Conservation (phyloP, 2,888 invertebrate species). For the Platycheirus rosarum region DNA sequence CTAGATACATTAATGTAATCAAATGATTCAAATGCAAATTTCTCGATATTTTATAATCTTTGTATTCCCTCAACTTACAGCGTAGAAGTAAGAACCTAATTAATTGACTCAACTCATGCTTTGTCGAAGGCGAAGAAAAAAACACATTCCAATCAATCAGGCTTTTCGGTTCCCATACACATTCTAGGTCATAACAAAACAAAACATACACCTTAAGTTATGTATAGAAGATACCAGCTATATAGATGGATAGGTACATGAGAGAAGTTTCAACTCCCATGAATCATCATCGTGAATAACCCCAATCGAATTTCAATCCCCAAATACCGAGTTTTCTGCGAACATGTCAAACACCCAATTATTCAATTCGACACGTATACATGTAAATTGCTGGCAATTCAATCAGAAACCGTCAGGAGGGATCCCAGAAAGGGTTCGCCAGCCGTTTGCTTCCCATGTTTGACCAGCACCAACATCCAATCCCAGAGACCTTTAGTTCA, state of each 20-base stretch:
- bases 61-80: neutral
- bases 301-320: slow-evolving; percentile 63
- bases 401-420: slow-evolving; percentile 69
- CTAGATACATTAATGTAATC: too few species aligned
- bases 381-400: slow-evolving; percentile 74
- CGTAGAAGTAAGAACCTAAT: slow-evolving; percentile 15
- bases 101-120: slow-evolving; percentile 19
- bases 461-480: slow-evolving; percentile 17
- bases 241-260: neutral
- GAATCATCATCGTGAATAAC: slow-evolving; percentile 62
- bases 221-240: neutral
- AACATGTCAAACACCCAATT: slow-evolving; percentile 74
- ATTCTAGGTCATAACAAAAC: slow-evolving; percentile 41
- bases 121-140: neutral
- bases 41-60: neutral
- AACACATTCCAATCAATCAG: slow-evolving; percentile 41
- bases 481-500: slow-evolving; percentile 52
- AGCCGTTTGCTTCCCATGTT: slow-evolving; percentile 45
- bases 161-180: slow-evolving; percentile 30
- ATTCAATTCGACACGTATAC: slow-evolving; percentile 74
- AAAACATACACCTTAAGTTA: too few species aligned
- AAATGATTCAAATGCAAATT: slow-evolving; percentile 38
- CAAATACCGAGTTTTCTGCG: slow-evolving; percentile 54
- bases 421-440: slow-evolving; percentile 57
- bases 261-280: slow-evolving; percentile 53